Evolutionary conservation across 2,113 vertebrate species (phyloP).

Genomic region (Pristiophorus japonicus): DNA sequence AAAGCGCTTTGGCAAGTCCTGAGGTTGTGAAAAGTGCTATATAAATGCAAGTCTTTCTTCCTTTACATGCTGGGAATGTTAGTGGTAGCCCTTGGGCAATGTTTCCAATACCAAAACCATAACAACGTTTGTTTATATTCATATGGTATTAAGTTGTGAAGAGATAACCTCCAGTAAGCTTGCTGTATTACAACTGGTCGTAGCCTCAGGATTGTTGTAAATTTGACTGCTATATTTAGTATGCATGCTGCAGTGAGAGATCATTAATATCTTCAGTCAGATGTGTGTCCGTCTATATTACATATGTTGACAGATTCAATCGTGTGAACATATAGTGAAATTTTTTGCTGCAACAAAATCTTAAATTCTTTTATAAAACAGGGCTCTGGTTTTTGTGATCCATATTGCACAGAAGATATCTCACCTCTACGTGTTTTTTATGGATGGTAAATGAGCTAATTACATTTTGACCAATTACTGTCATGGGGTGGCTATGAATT

Average conservation of each 20-base stretch:
- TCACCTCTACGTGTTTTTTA: not conserved
- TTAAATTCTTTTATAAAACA: not conserved
- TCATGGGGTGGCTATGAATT: not conserved
- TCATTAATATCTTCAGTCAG: not conserved
- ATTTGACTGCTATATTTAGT: not conserved
- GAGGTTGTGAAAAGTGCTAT: not conserved
- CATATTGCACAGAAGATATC: not conserved
- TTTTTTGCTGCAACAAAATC: not conserved
- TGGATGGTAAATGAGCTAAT: not conserved
- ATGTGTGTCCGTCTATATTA: not conserved
- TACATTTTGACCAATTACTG: not conserved
- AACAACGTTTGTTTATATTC: not conserved
- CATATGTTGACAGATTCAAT: constrained; percentile 10
- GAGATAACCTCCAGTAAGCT: not conserved
- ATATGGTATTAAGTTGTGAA: not conserved
- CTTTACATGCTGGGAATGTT: not conserved
- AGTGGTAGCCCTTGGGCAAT: not conserved
- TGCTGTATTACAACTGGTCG: not conserved
- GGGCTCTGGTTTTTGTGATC: not conserved
- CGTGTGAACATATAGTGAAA: not conserved
- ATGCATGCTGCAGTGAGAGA: not conserved
- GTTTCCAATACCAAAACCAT: not conserved
- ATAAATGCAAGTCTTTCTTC: not conserved
- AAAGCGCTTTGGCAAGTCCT: not conserved
- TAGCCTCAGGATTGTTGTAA: not conserved